Evolutionary conservation across 23 tunicate genomes (phyloP).

Genomic region (Ascidia mentula): DNA sequence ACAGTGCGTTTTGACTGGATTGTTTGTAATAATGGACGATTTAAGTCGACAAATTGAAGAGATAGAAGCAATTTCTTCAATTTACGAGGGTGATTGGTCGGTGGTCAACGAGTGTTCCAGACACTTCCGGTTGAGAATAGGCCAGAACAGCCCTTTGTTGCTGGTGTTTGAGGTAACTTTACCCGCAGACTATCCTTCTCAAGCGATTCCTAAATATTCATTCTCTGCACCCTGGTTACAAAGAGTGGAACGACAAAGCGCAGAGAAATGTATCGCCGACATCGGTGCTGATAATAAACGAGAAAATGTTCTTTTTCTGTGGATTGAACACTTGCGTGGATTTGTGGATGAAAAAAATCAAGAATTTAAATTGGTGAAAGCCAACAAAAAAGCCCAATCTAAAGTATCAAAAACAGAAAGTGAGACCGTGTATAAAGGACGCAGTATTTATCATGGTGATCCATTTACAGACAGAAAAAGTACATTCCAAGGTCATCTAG

Average conservation of each 20-base stretch:
- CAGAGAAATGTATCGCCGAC: constrained; percentile 17
- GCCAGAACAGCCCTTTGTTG: neutral
- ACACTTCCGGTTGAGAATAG: neutral
- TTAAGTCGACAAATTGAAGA: constrained; percentile 52
- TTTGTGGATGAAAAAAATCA: constrained; percentile 20
- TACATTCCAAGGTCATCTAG: constrained; percentile 88
- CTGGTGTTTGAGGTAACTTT: constrained; percentile 30
- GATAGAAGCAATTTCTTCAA: constrained; percentile 70
- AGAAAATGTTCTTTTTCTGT: constrained; percentile 41
- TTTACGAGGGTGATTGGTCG: constrained; percentile 48
- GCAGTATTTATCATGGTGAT: constrained; percentile 67
- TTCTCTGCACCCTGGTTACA: constrained; percentile 69
- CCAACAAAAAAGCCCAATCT: neutral
- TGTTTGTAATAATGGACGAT: constrained; percentile 27
- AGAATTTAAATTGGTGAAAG: neutral
- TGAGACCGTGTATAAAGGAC: neutral
- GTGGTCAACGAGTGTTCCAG: constrained; percentile 22
- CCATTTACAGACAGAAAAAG: constrained; percentile 79
- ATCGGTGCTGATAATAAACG: constrained; percentile 42
- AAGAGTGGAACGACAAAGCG: neutral
- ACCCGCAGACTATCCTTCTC: constrained; percentile 49
- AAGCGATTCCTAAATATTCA: constrained; percentile 34
- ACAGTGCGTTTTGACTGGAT: no score
- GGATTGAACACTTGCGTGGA: constrained; percentile 62
- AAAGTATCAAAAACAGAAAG: neutral